phyloP scores from a whole-genome alignment of 2,113 vertebrate genomes.

The Poicephalus meyeri region DNA sequence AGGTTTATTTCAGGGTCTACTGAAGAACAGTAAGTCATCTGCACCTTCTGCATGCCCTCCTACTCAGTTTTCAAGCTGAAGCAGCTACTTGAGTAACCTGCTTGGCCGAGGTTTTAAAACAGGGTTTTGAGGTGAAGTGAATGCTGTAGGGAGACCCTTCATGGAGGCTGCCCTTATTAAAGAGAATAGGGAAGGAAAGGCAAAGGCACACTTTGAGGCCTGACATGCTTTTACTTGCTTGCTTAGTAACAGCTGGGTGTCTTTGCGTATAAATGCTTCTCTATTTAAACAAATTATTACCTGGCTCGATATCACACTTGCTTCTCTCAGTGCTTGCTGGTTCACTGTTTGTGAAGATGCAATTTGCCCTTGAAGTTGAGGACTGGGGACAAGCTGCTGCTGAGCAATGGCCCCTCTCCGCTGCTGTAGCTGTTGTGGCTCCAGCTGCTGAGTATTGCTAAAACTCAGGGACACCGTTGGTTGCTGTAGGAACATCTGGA shows the following conservation, averaged over 20 bases:
- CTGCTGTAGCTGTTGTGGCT: constrained; percentile 66
- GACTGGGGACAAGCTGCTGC: constrained; percentile 65
- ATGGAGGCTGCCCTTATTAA: neutral
- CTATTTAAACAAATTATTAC: constrained; percentile 12
- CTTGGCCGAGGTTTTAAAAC: neutral
- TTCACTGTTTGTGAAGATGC: constrained; percentile 53
- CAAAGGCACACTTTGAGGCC: neutral
- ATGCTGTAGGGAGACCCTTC: neutral
- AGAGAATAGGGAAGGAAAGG: neutral
- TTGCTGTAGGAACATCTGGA: constrained; percentile 79
- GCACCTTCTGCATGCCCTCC: neutral
- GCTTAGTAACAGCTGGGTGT: neutral
- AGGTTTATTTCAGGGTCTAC: neutral
- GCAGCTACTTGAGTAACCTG: neutral
- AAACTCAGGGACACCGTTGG: constrained; percentile 71
- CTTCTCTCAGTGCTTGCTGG: constrained; percentile 74
- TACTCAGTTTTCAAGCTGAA: neutral
- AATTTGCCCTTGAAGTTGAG: constrained; percentile 66
- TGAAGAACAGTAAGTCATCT: neutral
- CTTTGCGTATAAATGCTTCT: neutral
- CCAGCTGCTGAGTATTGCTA: constrained; percentile 55
- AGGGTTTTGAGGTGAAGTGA: neutral
- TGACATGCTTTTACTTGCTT: neutral
- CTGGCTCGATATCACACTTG: constrained; percentile 57
- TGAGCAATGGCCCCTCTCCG: constrained; percentile 51